Evolutionary conservation across 2,888 invertebrate species (phyloP).

Genomic region (Laothoe populi): DNA sequence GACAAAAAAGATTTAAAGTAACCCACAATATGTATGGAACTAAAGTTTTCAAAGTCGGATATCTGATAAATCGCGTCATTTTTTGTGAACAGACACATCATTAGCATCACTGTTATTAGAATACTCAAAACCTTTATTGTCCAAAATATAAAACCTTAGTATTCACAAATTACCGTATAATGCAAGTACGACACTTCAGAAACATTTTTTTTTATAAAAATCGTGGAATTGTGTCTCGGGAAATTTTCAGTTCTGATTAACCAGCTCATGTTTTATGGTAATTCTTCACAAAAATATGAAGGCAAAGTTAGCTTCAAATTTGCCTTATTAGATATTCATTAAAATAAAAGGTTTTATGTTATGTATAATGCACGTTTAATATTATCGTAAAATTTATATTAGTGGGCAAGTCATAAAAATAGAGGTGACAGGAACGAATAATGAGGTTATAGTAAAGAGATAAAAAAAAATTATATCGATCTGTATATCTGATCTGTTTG

Average conservation of each 20-base stretch:
- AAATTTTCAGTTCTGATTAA: slow-evolving; percentile 16
- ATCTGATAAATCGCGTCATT: background rate
- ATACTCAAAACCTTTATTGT: background rate
- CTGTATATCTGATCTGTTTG: no score
- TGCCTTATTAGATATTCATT: background rate
- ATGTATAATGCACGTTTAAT: background rate
- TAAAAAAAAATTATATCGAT: no score
- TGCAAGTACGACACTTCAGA: background rate
- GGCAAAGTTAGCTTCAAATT: background rate
- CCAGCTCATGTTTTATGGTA: slow-evolving; percentile 3
- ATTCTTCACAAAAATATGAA: background rate
- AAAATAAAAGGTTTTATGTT: background rate
- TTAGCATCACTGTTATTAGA: background rate
- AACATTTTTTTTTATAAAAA: slow-evolving; percentile 1
- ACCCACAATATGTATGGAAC: background rate
- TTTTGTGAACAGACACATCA: background rate
- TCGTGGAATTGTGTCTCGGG: background rate
- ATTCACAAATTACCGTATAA: slow-evolving; percentile 15
- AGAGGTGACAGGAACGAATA: no score
- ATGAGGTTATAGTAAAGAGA: no score
- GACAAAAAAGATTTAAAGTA: background rate
- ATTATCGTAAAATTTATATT: no score
- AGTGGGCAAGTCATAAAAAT: no score
- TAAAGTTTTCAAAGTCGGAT: background rate
- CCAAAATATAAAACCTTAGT: background rate